Base-by-base conservation (phyloP, 2,113 vertebrate species). In the Haplochromis vanheusdeni region DNA sequence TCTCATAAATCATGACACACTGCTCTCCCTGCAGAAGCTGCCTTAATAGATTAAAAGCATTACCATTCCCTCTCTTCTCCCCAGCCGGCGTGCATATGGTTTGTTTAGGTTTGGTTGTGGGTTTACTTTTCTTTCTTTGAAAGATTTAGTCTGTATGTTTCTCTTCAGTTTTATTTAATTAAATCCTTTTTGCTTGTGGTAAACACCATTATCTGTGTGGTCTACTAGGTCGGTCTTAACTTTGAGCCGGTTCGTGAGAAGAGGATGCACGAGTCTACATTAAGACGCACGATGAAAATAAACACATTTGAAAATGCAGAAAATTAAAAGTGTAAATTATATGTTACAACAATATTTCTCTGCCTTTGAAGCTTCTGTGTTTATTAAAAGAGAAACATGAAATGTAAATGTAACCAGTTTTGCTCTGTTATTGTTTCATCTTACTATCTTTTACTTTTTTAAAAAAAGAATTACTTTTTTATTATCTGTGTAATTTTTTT, bases 381-480 rank as follows among this genome's bases (percentile, higher is more conserved):
- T 40, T 68, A 21, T 40, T 68, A 42, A 23, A 26, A 45, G 21
- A 26, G 68, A 73, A 73, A 45, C 21, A 26, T 17, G 37, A 45
- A 45, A 40, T 58, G 55, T 65, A 65, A 23, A 23, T 68, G 5
- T 21, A 13, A 37, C 19, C 37, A 42, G 37, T 42, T 42, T 45
- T 45, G 8, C 21, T 73, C 37, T 45, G 65, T 21, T 37, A 21
- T 4, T 8, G 6, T 68, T 68, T 37, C 60, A 0, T 37, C 60
- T 40, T 5, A 68, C 33, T 8, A 10, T 3, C 17, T 14, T 42
- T 70, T 23, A 14, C 35, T 65, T 33, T 58, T 51, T 51, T 3
- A 1, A 11, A 62, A 9, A 5, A 5, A 9, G 0, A 3, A 23
- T 5, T 9, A 3, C 1, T 4, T 65, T 70, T 45, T 16, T 8